phyloP scores from a whole-genome alignment of 1,140 invertebrate species.

The Drosophila serrata region DNA sequence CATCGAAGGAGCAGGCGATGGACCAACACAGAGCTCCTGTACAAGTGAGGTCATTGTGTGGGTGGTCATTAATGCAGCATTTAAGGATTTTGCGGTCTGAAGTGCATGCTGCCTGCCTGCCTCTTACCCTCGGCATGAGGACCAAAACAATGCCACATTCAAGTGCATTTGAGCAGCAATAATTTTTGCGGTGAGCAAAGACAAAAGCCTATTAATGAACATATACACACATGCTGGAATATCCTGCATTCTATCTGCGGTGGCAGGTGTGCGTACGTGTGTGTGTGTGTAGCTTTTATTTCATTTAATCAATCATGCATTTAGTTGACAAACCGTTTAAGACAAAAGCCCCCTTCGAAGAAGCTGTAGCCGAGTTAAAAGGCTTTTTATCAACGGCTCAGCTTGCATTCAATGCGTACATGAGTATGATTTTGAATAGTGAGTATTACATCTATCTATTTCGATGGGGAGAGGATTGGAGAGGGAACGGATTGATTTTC shows the following conservation, averaged over 20 bases:
- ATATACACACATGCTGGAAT: slow-evolving; percentile 32
- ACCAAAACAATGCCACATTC: slow-evolving; percentile 68
- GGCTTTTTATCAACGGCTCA: slow-evolving; percentile 51
- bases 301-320: slow-evolving; percentile 75
- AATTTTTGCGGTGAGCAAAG: slow-evolving; percentile 81
- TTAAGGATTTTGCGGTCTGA: slow-evolving; percentile 76
- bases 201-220: slow-evolving; percentile 84
- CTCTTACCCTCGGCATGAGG: no score
- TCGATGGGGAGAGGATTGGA: background rate
- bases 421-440: slow-evolving; percentile 11
- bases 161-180: slow-evolving; percentile 83
- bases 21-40: no score
- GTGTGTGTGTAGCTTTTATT: slow-evolving; percentile 58
- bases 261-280: slow-evolving; percentile 18
- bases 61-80: slow-evolving; percentile 65
- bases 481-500: background rate
- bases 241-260: slow-evolving; percentile 56
- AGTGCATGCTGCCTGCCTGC: slow-evolving; percentile 10
- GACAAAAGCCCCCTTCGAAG: slow-evolving; percentile 54
- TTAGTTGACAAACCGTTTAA: slow-evolving; percentile 70
- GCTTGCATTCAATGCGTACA: slow-evolving; percentile 20
- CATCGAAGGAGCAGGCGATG: slow-evolving; percentile 30
- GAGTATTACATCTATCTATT: slow-evolving; percentile 4
- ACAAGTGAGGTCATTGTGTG: slow-evolving; percentile 10
- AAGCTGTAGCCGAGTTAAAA: slow-evolving; percentile 36